Conservation (phyloP, 53 echinoderm and acorn worm species). For the Glandiceps talaboti region DNA sequence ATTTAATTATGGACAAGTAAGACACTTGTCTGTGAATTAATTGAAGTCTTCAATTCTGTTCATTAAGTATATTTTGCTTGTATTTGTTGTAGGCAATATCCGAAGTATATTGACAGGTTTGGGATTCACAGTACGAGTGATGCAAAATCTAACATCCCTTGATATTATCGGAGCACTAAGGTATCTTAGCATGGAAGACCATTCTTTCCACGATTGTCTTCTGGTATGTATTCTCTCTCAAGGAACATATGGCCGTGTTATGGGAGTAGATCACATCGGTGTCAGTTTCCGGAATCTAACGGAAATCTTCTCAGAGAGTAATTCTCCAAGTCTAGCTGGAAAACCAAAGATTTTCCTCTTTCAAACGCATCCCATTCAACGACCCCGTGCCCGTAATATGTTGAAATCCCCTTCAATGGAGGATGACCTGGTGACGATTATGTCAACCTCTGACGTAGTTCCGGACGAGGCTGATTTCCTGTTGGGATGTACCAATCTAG, state of each 20-base stretch:
- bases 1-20: no score
- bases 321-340: constrained; percentile 73
- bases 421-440: constrained; percentile 3
- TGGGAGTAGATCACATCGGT: constrained; percentile 60
- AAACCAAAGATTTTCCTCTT: constrained; percentile 84
- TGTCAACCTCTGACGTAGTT: constrained; percentile 3
- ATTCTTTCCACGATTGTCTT: constrained; percentile 80
- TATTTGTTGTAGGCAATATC: constrained; percentile 29
- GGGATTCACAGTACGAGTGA: constrained; percentile 80
- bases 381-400: not conserved
- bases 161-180: constrained; percentile 83
- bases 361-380: constrained; percentile 17
- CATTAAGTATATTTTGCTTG: no score
- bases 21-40: no score
- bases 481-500: constrained; percentile 59
- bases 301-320: constrained; percentile 62
- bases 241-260: constrained; percentile 28
- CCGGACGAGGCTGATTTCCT: constrained; percentile 78
- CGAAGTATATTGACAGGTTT: constrained; percentile 72
- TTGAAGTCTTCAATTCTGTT: no score
- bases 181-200: constrained; percentile 76
- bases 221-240: constrained; percentile 68
- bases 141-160: constrained; percentile 80
- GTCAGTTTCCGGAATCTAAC: constrained; percentile 73
- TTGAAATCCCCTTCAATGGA: not conserved